These are phyloP conservation scores for Mycetomoellerius zeteki DNA, from an alignment of 1,140 invertebrate genomes.

Conservation along the genomic window DNA sequence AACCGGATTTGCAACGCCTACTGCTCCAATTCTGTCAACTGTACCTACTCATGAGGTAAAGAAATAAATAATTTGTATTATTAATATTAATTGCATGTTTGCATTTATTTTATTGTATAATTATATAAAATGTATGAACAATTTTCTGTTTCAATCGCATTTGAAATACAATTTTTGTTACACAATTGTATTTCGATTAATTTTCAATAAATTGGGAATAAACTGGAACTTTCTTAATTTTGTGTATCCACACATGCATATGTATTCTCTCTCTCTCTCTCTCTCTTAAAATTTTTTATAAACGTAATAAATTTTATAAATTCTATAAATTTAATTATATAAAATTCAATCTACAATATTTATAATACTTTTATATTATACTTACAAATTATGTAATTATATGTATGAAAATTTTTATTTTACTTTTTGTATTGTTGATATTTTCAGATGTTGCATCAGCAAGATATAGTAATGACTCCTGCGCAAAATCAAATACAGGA, in stretches of 20 bases:
- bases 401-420: neutral
- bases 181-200: neutral
- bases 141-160: neutral
- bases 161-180: conserved; percentile 1
- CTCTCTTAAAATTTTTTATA: conserved; percentile 4
- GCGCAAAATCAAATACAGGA: conserved; percentile 90
- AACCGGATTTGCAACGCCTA: conserved; percentile 81
- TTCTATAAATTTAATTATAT: neutral
- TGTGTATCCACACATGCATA: neutral
- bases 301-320: neutral
- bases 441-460: conserved; percentile 85
- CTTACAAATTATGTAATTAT: neutral
- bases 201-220: neutral
- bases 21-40: conserved; percentile 79
- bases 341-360: neutral
- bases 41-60: conserved; percentile 79
- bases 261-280: no score
- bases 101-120: no score
- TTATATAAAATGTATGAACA: no score
- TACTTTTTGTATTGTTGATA: neutral
- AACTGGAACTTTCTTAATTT: conserved; percentile 17
- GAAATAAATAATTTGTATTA: neutral
- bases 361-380: neutral
- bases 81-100: neutral
- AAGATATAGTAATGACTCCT: conserved; percentile 88